A percentile compares a stretch with the other conserved stretches of the same genome.
Conservation (phyloP, 2,888 invertebrate species). For the Oegoconia quadripuncta region DNA sequence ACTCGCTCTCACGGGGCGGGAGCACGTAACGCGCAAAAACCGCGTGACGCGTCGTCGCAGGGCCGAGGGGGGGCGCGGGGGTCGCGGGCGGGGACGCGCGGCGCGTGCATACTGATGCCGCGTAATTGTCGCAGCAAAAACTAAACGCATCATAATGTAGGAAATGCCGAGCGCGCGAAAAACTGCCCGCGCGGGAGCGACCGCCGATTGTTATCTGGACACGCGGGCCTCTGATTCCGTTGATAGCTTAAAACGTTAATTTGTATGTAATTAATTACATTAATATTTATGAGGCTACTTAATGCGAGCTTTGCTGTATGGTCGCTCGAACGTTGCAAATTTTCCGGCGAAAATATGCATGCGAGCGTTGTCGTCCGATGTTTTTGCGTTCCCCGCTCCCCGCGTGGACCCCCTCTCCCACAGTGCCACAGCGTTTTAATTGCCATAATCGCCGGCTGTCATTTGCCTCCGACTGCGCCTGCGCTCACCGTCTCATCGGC, state of each 20-base stretch:
- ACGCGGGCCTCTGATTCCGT: neutral
- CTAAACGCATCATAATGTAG: conserved; percentile 63
- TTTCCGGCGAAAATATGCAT: conserved; percentile 29
- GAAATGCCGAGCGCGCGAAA: conserved; percentile 47
- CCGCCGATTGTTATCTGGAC: neutral
- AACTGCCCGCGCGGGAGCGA: neutral
- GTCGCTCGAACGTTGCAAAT: conserved; percentile 10
- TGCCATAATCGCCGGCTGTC: conserved; percentile 47
- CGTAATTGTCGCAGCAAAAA: conserved; percentile 67
- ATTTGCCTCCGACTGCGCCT: conserved; percentile 49
- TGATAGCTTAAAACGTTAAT: conserved; percentile 1
- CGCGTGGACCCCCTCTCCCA: conserved; percentile 18
- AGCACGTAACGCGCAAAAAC: conserved; percentile 10
- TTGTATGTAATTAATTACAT: conserved; percentile 10
- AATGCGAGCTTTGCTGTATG: too few species aligned
- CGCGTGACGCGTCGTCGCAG: too few species aligned
- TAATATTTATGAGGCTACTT: conserved; percentile 7
- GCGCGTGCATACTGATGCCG: conserved; percentile 68
- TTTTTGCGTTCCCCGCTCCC: conserved; percentile 22
- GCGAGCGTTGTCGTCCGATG: conserved; percentile 20
- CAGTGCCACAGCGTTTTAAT: conserved; percentile 32
- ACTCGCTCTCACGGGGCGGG: conserved; percentile 6
- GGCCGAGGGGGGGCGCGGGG: conserved; percentile 8
- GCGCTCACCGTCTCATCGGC: conserved; percentile 23
- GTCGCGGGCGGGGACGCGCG: conserved; percentile 29